Conservation (phyloP, 2,113 vertebrate genomes). For the Oreochromis spilurus region DNA sequence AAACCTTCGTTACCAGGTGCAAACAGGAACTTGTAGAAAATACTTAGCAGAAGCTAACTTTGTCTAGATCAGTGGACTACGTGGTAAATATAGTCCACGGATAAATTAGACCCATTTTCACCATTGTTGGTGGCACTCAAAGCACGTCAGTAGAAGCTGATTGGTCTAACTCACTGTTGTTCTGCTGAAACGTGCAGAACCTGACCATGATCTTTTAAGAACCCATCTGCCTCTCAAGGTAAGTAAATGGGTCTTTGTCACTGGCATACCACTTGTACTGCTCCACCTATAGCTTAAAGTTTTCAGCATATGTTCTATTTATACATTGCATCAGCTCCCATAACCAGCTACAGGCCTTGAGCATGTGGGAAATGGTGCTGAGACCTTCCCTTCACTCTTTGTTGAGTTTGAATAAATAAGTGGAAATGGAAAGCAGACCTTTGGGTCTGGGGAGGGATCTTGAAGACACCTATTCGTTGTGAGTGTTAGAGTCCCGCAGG, state of each 20-base stretch:
- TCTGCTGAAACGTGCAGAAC: neutral
- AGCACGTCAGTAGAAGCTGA: neutral
- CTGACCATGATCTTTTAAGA: neutral
- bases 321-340: neutral
- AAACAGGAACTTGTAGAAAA: neutral
- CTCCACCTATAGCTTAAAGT: neutral
- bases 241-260: neutral
- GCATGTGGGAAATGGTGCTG: neutral
- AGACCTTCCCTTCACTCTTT: neutral
- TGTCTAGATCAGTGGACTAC: neutral
- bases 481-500: neutral
- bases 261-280: neutral
- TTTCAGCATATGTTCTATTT: neutral
- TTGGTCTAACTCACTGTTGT: neutral
- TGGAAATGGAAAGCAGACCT: slow-evolving; percentile 31
- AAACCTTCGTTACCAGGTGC: neutral
- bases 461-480: slow-evolving; percentile 17
- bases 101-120: neutral
- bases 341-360: neutral
- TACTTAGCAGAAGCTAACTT: neutral
- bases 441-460: neutral
- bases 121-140: neutral
- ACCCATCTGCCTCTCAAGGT: neutral
- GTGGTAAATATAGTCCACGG: neutral
- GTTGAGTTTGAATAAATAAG: slow-evolving; percentile 27